phyloP scores from a whole-genome alignment of 1,140 invertebrate genomes.

The Dendrolimus kikuchii region DNA sequence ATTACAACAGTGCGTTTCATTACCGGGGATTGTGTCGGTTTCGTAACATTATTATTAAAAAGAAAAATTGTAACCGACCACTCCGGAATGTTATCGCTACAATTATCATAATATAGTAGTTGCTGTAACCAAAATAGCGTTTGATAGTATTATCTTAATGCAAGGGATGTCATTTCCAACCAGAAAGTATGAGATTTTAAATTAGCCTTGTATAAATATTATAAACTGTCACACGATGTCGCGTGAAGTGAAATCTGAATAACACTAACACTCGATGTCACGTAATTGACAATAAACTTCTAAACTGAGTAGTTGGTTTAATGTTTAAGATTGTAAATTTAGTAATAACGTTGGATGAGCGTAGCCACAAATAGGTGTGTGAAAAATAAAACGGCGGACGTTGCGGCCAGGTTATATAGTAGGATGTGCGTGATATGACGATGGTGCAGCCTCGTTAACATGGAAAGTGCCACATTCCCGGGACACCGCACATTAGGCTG shows the following conservation, averaged over 20 bases:
- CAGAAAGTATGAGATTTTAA: too few species aligned
- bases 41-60: too few species aligned
- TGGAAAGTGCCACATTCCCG: slow-evolving; percentile 34
- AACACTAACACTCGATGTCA: neutral
- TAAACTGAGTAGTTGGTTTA: slow-evolving; percentile 10
- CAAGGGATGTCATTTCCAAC: too few species aligned
- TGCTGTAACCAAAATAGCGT: too few species aligned
- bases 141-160: too few species aligned
- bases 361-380: slow-evolving; percentile 45
- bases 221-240: too few species aligned
- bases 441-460: slow-evolving; percentile 36
- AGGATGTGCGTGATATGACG: slow-evolving; percentile 23
- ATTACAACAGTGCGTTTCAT: slow-evolving; percentile 26
- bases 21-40: slow-evolving; percentile 4
- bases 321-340: slow-evolving; percentile 27
- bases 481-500: slow-evolving; percentile 38
- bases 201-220: too few species aligned
- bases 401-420: slow-evolving; percentile 20
- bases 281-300: slow-evolving; percentile 27
- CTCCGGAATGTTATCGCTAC: too few species aligned
- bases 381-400: slow-evolving; percentile 29
- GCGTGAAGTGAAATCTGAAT: too few species aligned
- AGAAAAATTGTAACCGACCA: too few species aligned
- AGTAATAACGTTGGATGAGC: slow-evolving; percentile 32
- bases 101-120: too few species aligned